Conservation (phyloP, 2,113 vertebrate species). For the Neotoma lepida region DNA sequence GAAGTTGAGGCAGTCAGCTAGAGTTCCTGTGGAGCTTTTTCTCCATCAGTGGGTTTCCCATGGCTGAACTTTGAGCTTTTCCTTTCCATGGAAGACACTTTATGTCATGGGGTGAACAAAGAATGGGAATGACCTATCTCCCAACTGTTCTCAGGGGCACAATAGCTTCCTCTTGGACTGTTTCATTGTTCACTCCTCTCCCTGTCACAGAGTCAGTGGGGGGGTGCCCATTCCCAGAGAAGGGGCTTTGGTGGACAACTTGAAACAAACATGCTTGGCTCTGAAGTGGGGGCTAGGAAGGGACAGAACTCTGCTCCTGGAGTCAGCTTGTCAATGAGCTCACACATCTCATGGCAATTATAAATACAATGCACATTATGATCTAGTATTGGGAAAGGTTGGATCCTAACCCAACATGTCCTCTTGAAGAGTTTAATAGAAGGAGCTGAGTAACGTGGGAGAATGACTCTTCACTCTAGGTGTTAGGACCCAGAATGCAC, state of each 20-base stretch:
- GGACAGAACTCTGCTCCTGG: background rate
- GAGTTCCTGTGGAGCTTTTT: background rate
- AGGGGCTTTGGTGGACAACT: background rate
- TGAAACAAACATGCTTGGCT: background rate
- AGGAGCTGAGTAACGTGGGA: too few relatives aligned
- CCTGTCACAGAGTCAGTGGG: background rate
- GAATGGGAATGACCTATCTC: background rate
- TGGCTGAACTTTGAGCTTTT: background rate
- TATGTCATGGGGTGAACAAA: background rate
- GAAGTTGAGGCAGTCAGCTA: background rate
- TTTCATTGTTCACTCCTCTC: background rate
- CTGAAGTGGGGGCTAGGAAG: background rate
- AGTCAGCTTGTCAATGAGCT: background rate
- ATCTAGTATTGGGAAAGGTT: background rate
- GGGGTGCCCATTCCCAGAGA: background rate
- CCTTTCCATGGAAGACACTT: background rate
- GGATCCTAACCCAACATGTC: background rate
- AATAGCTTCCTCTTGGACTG: background rate
- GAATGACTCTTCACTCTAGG: background rate
- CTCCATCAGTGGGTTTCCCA: background rate
- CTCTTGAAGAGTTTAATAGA: background rate
- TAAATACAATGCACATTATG: background rate
- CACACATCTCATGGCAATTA: background rate
- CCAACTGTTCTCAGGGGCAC: background rate
- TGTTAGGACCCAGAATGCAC: background rate